Conservation (phyloP, 2,797 vertebrate genomes). For the Brachyrhaphis roseni region DNA sequence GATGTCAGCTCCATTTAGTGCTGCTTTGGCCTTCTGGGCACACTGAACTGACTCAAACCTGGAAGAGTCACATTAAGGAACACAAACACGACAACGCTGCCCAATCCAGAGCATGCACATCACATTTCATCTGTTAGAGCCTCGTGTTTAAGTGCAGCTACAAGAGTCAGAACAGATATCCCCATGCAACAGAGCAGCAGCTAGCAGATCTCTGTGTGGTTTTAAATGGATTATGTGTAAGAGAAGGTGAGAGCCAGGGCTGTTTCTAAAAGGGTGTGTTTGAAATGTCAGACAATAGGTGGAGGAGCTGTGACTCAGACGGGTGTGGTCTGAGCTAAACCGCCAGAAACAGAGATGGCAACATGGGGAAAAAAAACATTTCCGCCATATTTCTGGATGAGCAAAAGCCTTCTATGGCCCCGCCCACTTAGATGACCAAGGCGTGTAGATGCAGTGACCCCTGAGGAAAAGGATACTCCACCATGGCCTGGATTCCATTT, state of each 20-base stretch:
- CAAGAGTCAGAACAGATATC: neutral
- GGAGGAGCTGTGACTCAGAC: neutral
- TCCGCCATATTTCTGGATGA: neutral
- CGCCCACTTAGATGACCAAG: neutral
- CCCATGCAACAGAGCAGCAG: neutral
- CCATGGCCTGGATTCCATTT: constrained; percentile 98
- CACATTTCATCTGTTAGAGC: constrained; percentile 1
- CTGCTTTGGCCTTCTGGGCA: constrained; percentile 97
- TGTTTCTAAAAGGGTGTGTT: neutral
- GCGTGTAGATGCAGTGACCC: neutral
- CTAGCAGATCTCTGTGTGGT: neutral
- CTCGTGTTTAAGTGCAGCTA: neutral
- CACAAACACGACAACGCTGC: neutral
- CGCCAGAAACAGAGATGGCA: neutral
- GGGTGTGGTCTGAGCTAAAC: neutral
- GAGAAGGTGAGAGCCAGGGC: neutral
- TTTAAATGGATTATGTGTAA: neutral
- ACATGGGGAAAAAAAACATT: neutral
- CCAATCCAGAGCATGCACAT: neutral
- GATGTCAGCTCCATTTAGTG: constrained; percentile 97
- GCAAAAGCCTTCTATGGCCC: neutral
- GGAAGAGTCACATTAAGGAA: constrained; percentile 82
- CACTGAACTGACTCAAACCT: constrained; percentile 93
- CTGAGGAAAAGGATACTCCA: constrained; percentile 91
- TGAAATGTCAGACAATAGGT: neutral